Percentiles rank a stretch among this genome's conserved stretches.
Conservation (phyloP, 2,888 invertebrate genomes). For the Nasonia oneida region DNA sequence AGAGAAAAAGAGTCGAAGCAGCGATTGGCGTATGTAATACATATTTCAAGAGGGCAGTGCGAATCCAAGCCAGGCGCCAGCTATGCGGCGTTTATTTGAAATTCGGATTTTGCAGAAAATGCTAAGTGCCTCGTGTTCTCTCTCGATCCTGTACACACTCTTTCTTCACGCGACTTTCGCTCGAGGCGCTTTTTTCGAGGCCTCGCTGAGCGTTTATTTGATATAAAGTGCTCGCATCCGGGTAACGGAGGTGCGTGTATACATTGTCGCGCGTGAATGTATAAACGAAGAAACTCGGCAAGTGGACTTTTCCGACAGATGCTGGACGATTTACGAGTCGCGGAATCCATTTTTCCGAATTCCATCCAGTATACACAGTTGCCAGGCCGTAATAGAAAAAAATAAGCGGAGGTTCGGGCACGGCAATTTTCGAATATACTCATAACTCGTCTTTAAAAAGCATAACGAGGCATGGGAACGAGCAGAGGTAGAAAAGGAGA, state of each 20-base stretch:
- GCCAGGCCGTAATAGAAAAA: neutral
- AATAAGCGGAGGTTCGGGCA: neutral
- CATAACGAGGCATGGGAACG: conserved; percentile 30
- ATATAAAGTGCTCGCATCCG: neutral
- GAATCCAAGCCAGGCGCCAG: conserved; percentile 47
- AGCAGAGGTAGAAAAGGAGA: conserved; percentile 27
- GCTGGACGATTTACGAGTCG: neutral
- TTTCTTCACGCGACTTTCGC: neutral
- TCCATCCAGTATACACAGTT: neutral
- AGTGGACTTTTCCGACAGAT: neutral
- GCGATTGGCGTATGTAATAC: conserved; percentile 50
- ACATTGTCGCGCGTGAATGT: conserved; percentile 22
- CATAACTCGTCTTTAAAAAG: conserved; percentile 26
- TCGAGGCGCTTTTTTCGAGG: conserved; percentile 1
- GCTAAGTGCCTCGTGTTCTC: conserved; percentile 9
- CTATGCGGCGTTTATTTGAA: conserved; percentile 41
- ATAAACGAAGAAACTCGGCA: neutral
- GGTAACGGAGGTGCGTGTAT: neutral
- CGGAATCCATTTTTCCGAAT: neutral
- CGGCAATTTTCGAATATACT: conserved; percentile 44
- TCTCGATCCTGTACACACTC: neutral
- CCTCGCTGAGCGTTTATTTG: neutral
- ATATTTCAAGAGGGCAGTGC: conserved; percentile 44
- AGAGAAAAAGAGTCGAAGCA: neutral
- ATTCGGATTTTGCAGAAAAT: conserved; percentile 53